Base-by-base conservation (phyloP, 2,113 vertebrate species). In the Lampris megalopsis region DNA sequence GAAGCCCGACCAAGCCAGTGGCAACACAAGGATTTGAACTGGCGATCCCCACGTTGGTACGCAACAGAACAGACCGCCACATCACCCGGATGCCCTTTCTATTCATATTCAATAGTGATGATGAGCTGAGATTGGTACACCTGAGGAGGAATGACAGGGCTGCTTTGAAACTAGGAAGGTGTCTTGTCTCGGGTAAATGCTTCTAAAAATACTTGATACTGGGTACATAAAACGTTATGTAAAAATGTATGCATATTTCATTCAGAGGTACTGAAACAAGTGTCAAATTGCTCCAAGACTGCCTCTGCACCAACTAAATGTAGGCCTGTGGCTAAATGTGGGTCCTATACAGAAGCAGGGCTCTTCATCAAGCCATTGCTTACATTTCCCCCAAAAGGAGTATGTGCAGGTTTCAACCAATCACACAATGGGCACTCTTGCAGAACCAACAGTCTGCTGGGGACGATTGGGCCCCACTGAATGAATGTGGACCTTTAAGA, bases 401-500 rank as follows among this genome's bases (percentile, higher is more conserved):
- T 89, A 86, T 89, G 93, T 78, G 69, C 89, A 87, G 86, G 88
- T 86, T 63, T 79, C 84, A 71, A 68, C 52, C 68, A 24, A 79
- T 85, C 77, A 78, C 80, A 93, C 92, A 94, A 94, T 80, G 88
- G 85, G 53, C 64, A 0, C 90, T 92, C 91, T 94, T 94, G 69
- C 73, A 42, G 10, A 48, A 75, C 83, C 80, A 71, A 72, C 37
- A 68, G 89, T 89, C 77, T 85, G 69, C 78, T 73, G 77, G 86
- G 82, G 77, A 87, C 80, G 77, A 11, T 83, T 54, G 83, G 91
- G 91, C 89, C 89, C 86, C 84, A 77, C 68, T 81, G 83, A 81
- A 91, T 93, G 90, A 94, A 93, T 92, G 90, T 87, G 85, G 85
- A 91, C 89, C 84, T 94, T 93, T 88, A 91, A 85, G 81, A 86